Percentiles rank a stretch among this genome's conserved stretches.
Evolutionary conservation across 2,888 invertebrate genomes (phyloP).

Genomic region (Leuctra nigra): DNA sequence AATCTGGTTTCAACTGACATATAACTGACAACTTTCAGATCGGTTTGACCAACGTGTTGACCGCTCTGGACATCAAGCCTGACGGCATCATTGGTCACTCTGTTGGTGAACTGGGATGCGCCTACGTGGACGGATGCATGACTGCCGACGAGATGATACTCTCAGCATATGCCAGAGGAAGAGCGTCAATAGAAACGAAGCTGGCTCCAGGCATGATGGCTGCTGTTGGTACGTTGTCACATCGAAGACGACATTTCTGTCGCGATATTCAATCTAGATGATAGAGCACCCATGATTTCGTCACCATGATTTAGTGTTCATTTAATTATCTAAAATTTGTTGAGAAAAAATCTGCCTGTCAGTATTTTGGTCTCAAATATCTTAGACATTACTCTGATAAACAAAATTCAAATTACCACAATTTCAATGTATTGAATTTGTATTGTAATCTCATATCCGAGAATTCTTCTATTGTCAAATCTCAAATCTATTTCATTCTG

Average conservation of each 20-base stretch:
- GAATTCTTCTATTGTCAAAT: background rate
- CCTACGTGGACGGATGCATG: constrained; percentile 56
- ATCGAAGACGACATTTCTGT: no score
- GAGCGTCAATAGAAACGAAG: constrained; percentile 63
- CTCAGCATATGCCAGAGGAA: constrained; percentile 59
- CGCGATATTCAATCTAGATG: no score
- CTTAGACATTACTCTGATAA: no score
- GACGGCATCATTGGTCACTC: constrained; percentile 69
- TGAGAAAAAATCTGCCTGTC: no score
- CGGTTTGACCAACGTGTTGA: constrained; percentile 55
- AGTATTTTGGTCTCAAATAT: no score
- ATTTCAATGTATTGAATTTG: no score
- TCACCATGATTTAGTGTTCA: no score
- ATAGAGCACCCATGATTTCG: no score
- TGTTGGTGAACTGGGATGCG: constrained; percentile 57
- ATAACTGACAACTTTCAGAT: no score
- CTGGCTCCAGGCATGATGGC: constrained; percentile 80
- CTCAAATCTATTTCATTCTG: background rate
- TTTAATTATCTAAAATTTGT: no score
- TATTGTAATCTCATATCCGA: background rate
- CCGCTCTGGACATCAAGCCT: constrained; percentile 53
- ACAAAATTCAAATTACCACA: no score
- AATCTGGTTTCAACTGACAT: no score
- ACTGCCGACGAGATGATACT: constrained; percentile 53
- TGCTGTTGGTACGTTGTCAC: constrained; percentile 67